Evolutionary conservation across 2,888 invertebrate genomes (phyloP).

Genomic region (Parnassius smintheus): DNA sequence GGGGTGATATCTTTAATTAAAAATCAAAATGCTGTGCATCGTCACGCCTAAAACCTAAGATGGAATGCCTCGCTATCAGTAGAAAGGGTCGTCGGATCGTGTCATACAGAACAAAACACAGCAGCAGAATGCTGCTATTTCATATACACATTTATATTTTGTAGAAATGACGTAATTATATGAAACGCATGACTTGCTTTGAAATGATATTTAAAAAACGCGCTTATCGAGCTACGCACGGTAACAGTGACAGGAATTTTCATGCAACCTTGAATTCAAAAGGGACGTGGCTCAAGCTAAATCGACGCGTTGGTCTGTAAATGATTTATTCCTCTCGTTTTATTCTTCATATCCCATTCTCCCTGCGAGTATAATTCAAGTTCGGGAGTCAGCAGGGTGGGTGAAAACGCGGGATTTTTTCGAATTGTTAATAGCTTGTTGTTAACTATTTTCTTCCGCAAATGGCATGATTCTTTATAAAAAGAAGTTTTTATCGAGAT

Average conservation of each 20-base stretch:
- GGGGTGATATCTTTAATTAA: no score
- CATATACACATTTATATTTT: no score
- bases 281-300: constrained; percentile 27
- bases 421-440: constrained; percentile 17
- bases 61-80: no score
- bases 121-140: no score
- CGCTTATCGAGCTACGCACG: background rate
- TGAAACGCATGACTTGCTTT: no score
- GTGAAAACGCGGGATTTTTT: constrained; percentile 1
- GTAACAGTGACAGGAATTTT: constrained; percentile 7
- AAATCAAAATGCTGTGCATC: no score
- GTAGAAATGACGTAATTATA: no score
- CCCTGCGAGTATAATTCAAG: constrained; percentile 34
- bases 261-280: constrained; percentile 23
- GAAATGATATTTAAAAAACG: background rate
- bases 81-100: no score
- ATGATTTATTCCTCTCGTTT: constrained; percentile 43
- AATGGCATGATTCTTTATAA: constrained; percentile 18
- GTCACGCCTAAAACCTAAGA: no score
- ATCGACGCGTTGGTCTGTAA: constrained; percentile 44
- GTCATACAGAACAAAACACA: no score
- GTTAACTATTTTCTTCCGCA: constrained; percentile 18
- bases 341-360: constrained; percentile 43
- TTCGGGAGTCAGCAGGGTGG: background rate
- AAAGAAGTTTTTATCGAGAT: constrained; percentile 4